Conservation (phyloP, 2,113 vertebrate species). For the Rhipidura dahli region DNA sequence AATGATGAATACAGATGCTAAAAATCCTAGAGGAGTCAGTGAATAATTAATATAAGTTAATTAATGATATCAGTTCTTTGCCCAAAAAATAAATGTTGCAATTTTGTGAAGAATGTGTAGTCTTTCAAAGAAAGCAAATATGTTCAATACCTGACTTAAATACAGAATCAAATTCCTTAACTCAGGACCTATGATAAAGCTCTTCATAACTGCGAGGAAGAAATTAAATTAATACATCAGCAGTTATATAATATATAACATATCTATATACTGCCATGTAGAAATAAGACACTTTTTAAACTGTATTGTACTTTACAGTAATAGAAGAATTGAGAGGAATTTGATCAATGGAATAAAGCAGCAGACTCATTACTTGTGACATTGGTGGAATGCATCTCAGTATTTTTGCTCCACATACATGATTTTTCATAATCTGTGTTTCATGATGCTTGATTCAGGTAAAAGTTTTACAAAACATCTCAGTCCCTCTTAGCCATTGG, state of each 20-base stretch:
- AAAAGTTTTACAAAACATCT: background rate
- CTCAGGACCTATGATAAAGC: background rate
- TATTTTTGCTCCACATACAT: background rate
- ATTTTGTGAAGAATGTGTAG: background rate
- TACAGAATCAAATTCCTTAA: background rate
- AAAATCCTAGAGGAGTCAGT: background rate
- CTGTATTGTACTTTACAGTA: background rate
- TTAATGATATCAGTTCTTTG: background rate
- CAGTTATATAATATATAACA: too few relatives aligned
- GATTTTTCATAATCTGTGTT: background rate
- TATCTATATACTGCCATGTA: background rate
- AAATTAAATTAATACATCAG: background rate
- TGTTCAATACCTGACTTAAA: background rate
- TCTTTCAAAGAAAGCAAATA: background rate
- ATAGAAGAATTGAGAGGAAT: background rate
- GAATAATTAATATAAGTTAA: background rate
- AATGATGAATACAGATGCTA: background rate
- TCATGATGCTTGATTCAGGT: background rate
- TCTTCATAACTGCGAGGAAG: background rate
- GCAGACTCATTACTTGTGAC: background rate
- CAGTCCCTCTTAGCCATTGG: background rate
- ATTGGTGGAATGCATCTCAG: background rate
- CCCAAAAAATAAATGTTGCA: background rate
- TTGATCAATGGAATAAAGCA: background rate
- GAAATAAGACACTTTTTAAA: conserved; percentile 12